Percentiles rank a stretch among this genome's conserved stretches.
Evolutionary conservation across 2,113 vertebrate species (phyloP).

Genomic region (Cyanoderma ruficeps): DNA sequence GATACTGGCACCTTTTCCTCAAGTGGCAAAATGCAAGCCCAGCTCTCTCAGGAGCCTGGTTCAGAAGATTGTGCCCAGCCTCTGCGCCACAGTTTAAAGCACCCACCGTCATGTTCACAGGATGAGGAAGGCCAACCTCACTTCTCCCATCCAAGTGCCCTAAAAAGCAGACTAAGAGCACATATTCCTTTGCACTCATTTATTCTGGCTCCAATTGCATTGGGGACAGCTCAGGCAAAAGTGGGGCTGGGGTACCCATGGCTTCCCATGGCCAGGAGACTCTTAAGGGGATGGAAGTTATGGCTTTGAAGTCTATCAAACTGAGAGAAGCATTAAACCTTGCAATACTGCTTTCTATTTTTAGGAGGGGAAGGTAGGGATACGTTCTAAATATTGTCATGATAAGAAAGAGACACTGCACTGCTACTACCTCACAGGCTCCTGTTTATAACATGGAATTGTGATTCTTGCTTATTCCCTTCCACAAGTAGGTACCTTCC

Average conservation of each 20-base stretch:
- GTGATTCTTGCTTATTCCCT: not conserved
- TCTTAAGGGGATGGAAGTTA: not conserved
- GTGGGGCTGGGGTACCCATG: not conserved
- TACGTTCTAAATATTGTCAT: not conserved
- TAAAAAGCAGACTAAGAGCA: not conserved
- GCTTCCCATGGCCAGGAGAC: not conserved
- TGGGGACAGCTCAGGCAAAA: not conserved
- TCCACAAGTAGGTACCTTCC: not conserved
- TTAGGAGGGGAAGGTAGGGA: no score
- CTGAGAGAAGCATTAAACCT: not conserved
- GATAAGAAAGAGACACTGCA: not conserved
- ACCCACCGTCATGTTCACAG: not conserved
- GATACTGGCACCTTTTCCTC: not conserved
- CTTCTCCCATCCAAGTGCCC: not conserved
- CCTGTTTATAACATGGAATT: not conserved
- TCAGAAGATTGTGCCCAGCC: not conserved
- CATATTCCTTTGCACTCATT: not conserved
- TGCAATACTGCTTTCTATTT: not conserved
- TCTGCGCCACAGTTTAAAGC: not conserved
- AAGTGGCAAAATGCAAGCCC: not conserved
- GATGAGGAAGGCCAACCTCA: not conserved
- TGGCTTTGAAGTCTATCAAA: not conserved
- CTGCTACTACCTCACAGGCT: not conserved
- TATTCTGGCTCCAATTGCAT: not conserved
- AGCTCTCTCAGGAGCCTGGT: not conserved